Conservation (phyloP, 2,888 invertebrate species). For the Pecten maximus region DNA sequence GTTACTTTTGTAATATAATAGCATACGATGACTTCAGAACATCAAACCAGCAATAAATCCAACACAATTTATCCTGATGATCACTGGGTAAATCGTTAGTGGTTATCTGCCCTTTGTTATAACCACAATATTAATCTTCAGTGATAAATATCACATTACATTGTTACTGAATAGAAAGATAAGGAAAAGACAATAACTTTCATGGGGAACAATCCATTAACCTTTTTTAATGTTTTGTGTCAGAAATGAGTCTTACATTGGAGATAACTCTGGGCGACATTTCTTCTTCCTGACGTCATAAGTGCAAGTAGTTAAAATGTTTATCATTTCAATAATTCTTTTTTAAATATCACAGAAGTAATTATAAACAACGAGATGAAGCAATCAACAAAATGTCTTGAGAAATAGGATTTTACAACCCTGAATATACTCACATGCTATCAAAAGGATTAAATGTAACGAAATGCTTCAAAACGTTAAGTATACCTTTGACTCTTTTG, state of each 20-base stretch:
- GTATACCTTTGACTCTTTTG: too few relatives aligned
- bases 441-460: too few relatives aligned
- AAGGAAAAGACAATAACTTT: constrained; percentile 1
- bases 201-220: neutral
- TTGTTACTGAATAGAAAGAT: neutral
- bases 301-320: too few relatives aligned
- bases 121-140: neutral
- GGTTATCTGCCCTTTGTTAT: neutral
- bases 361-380: too few relatives aligned
- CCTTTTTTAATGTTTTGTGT: neutral
- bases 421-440: too few relatives aligned
- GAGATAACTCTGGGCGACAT: neutral
- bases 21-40: neutral
- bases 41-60: neutral
- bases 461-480: too few relatives aligned
- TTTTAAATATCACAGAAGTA: too few relatives aligned
- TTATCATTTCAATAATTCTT: too few relatives aligned
- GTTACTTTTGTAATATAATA: neutral
- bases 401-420: too few relatives aligned
- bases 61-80: neutral
- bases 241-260: neutral
- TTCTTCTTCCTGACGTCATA: too few relatives aligned
- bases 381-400: too few relatives aligned
- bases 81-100: neutral
- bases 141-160: constrained; percentile 9